Conservation (phyloP, 2,797 vertebrate species). For the Periparus ater region DNA sequence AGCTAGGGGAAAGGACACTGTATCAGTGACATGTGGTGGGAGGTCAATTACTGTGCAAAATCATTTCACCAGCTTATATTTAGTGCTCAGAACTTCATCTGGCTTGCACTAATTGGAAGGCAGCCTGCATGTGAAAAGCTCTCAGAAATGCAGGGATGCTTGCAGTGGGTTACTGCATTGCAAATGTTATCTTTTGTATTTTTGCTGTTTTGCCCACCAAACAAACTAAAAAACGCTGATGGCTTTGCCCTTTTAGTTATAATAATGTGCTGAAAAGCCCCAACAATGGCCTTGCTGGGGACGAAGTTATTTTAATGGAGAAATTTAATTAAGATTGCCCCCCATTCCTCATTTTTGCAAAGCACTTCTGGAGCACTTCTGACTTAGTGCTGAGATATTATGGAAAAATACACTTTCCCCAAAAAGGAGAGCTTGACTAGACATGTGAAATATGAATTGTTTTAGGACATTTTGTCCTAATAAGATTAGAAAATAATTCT, state of each 20-base stretch:
- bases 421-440: neutral
- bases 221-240: neutral
- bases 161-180: neutral
- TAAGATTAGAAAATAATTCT: slow-evolving; percentile 24
- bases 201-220: slow-evolving; percentile 17
- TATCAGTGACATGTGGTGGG: neutral
- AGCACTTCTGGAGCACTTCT: neutral
- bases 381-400: neutral
- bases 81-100: neutral
- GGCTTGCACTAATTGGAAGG: slow-evolving; percentile 15
- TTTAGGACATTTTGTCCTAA: neutral
- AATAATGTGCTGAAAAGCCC: neutral
- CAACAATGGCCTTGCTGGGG: neutral
- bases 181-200: slow-evolving; percentile 7
- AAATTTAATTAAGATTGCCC: neutral
- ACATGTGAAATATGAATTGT: neutral
- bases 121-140: neutral
- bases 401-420: neutral
- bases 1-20: slow-evolving; percentile 27
- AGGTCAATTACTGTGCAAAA: slow-evolving; percentile 45
- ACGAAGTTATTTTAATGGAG: neutral
- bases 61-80: slow-evolving; percentile 37
- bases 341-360: neutral
- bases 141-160: neutral
- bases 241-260: neutral